A percentile compares a stretch with the other conserved stretches of the same genome.
phyloP scores from a whole-genome alignment of 1,140 invertebrate genomes.

The Physella acuta region DNA sequence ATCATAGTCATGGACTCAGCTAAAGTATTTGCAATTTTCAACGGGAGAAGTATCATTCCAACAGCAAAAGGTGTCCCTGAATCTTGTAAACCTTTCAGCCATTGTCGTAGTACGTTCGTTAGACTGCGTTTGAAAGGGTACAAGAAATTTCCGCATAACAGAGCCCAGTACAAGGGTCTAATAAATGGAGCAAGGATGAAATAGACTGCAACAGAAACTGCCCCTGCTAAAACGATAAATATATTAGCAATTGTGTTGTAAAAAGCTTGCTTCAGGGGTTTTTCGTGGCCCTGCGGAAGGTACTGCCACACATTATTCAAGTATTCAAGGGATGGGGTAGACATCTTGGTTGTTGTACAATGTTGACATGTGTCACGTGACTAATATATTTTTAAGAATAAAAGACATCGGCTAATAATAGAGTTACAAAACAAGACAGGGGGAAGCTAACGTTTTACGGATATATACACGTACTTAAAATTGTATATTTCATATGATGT shows the following conservation, averaged over 20 bases:
- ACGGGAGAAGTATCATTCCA: constrained; percentile 73
- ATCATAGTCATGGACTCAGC: constrained; percentile 71
- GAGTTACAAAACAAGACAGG: too few species aligned
- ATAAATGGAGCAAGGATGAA: constrained; percentile 86
- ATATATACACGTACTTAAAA: too few species aligned
- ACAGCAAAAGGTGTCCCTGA: constrained; percentile 65
- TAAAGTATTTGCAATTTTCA: constrained; percentile 69
- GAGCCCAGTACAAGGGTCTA: constrained; percentile 88
- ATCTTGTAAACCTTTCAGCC: constrained; percentile 65
- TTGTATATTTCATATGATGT: too few species aligned
- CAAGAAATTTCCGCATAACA: constrained; percentile 85
- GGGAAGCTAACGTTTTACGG: too few species aligned
- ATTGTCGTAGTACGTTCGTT: constrained; percentile 70
- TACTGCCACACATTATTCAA: constrained; percentile 35
- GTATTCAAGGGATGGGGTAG: constrained; percentile 38
- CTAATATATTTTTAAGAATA: too few species aligned
- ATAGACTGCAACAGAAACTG: constrained; percentile 69
- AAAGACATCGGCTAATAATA: too few species aligned
- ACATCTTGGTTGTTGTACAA: constrained; percentile 32
- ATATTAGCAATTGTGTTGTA: constrained; percentile 58
- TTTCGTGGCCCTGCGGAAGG: constrained; percentile 68
- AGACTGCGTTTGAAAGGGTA: constrained; percentile 84
- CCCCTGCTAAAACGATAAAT: constrained; percentile 51
- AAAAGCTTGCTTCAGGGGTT: constrained; percentile 66
- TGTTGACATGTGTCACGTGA: constrained; percentile 2